Percentiles rank a stretch among this genome's conserved stretches.
These are phyloP conservation scores for Sylvia atricapilla DNA, from an alignment of 2,113 vertebrate species.

Conservation along the genomic window DNA sequence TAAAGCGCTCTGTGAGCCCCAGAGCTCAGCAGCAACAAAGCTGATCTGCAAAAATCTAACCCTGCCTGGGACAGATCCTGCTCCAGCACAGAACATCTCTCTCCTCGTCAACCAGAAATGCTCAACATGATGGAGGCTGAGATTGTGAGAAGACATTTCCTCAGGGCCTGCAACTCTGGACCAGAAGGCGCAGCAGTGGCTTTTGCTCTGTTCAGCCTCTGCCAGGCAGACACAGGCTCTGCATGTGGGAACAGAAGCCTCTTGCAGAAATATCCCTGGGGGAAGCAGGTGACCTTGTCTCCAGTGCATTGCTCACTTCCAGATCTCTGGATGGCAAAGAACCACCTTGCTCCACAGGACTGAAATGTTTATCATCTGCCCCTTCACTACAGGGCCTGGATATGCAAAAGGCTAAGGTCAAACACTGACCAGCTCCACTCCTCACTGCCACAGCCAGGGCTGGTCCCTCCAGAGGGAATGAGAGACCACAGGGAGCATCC, in stretches of 20 bases:
- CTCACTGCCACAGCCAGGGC: background rate
- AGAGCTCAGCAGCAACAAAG: background rate
- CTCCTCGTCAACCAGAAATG: background rate
- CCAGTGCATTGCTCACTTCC: background rate
- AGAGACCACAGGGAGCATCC: background rate
- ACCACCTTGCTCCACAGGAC: background rate
- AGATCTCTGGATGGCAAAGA: background rate
- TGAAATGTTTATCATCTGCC: background rate
- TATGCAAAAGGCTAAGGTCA: background rate
- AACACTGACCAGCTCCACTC: background rate
- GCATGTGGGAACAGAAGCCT: background rate
- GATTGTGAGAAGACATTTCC: background rate
- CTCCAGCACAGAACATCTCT: background rate
- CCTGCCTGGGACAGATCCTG: background rate
- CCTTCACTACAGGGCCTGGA: background rate
- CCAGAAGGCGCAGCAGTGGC: background rate
- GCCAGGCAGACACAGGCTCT: background rate
- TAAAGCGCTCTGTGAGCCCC: background rate
- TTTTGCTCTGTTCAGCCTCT: background rate
- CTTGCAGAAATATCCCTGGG: background rate
- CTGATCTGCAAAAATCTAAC: background rate
- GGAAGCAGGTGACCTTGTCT: background rate
- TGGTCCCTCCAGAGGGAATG: background rate
- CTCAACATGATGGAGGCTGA: background rate
- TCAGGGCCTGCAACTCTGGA: background rate